Conservation (phyloP, 2,888 invertebrate genomes). For the Tipula confusa region DNA sequence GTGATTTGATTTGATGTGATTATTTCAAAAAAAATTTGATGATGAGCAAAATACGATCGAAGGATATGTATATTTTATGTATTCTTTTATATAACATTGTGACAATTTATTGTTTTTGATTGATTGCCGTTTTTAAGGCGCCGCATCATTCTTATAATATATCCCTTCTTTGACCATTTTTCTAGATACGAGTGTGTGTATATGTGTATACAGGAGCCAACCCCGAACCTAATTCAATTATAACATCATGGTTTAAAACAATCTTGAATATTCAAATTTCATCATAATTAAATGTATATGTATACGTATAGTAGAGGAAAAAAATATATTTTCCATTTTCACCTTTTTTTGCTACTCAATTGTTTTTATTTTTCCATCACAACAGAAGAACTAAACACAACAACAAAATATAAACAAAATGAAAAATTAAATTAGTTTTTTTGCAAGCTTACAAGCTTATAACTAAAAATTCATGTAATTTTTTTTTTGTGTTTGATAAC, state of each 20-base stretch:
- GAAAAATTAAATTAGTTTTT: conserved; percentile 20
- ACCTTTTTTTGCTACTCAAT: conserved; percentile 14
- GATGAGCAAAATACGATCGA: background rate
- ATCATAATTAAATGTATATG: background rate
- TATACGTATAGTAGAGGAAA: background rate
- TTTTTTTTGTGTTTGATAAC: background rate
- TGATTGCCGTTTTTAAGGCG: background rate
- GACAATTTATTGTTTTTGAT: background rate
- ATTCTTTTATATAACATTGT: background rate
- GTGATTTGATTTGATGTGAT: background rate
- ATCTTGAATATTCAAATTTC: conserved; percentile 12
- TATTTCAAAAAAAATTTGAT: background rate
- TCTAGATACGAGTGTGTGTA: background rate
- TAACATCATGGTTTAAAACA: background rate
- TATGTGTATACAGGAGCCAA: background rate
- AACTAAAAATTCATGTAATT: conserved; percentile 16
- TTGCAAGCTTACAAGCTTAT: background rate
- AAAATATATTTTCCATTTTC: background rate
- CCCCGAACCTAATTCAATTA: background rate
- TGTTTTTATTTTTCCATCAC: background rate
- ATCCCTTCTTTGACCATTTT: background rate
- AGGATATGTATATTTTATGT: background rate
- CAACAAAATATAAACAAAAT: background rate
- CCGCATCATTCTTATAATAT: background rate
- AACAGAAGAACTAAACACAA: conserved; percentile 12